Evolutionary conservation across 2,888 invertebrate species (phyloP), one percentile per base, ranked within the genome.

Genomic region (Crepidodera aurea): DNA sequence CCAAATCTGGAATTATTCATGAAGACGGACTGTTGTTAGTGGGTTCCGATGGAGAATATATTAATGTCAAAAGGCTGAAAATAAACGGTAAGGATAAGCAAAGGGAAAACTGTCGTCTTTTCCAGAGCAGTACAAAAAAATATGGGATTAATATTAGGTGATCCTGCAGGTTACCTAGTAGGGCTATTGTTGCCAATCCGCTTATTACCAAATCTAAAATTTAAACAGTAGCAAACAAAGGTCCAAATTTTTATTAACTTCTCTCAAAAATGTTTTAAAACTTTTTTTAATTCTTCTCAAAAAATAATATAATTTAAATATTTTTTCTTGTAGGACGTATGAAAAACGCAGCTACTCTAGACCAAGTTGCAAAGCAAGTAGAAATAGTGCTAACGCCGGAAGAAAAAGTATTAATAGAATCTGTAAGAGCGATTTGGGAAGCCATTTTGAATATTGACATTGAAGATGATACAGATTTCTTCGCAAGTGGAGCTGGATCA

Each of bases 401-500:
- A 63, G 98, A 98, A 78, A 83, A 87, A 64, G 82, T 83, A 42
- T 86, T 90, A 69, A 85, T 90, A 0, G 87, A 89, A 55, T 83
- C 81, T 32, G 82, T 91, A 0, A 82, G 88, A 70, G 82, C 82
- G 8, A 88, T 96, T 53, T 98, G 98, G 98, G 86, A 87, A 65
- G 88, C 90, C 0, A 97, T 98, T 71, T 83, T 98, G 0, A 90
- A 90, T 71, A 83, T 87, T 0, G 88, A 90, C 1, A 85, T 92
- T 4, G 88, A 90, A 7, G 86, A 89, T 6, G 88, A 89, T 1
- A 94, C 94, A 0, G 96, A 98, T 77, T 98, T 98, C 83, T 98
- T 98, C 81, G 88, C 87, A 0, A 88, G 88, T n/a, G 98, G 98
- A 8, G 98, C 94, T n/a, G 94, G 95, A 0, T 97, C 97, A 5